A percentile compares a stretch with the other conserved stretches of the same genome.
Evolutionary conservation across 2,888 invertebrate species (phyloP).

Genomic region (Harpalus rufipes): DNA sequence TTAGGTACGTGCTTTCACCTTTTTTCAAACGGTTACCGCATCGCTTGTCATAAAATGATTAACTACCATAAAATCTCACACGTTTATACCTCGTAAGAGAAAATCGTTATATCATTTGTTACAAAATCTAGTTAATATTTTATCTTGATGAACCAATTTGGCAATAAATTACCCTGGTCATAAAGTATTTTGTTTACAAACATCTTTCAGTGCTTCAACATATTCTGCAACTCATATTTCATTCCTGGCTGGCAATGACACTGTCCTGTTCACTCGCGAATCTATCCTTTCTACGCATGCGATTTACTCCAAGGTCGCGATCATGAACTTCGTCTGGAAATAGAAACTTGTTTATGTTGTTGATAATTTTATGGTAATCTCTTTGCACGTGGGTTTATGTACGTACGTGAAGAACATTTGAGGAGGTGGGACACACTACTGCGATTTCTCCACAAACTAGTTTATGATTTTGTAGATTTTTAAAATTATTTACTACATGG

Average conservation of each 20-base stretch:
- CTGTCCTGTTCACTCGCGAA: constrained; percentile 29
- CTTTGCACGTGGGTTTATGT: constrained; percentile 50
- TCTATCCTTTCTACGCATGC: constrained; percentile 36
- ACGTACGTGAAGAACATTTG: constrained; percentile 41
- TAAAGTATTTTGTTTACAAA: constrained; percentile 12
- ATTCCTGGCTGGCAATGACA: constrained; percentile 35
- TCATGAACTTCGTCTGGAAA: constrained; percentile 42
- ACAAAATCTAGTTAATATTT: neutral
- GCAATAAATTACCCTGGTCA: neutral
- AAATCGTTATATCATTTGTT: too few relatives aligned
- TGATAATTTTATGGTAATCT: constrained; percentile 58
- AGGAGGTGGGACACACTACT: constrained; percentile 29
- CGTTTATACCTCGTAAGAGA: too few relatives aligned
- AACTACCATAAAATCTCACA: too few relatives aligned
- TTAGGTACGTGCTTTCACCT: too few relatives aligned
- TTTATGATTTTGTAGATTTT: constrained; percentile 40
- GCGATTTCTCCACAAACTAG: constrained; percentile 17
- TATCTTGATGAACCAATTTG: neutral
- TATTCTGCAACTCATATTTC: constrained; percentile 17
- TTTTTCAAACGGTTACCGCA: too few relatives aligned
- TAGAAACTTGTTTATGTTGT: constrained; percentile 60
- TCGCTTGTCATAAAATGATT: too few relatives aligned
- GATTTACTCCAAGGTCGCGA: constrained; percentile 51
- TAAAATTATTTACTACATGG: constrained; percentile 52
- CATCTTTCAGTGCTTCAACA: constrained; percentile 6